A percentile compares a stretch with the other conserved stretches of the same genome.
These are phyloP conservation scores for Sesia bembeciformis DNA, from an alignment of 2,888 invertebrate species.

Conservation along the genomic window DNA sequence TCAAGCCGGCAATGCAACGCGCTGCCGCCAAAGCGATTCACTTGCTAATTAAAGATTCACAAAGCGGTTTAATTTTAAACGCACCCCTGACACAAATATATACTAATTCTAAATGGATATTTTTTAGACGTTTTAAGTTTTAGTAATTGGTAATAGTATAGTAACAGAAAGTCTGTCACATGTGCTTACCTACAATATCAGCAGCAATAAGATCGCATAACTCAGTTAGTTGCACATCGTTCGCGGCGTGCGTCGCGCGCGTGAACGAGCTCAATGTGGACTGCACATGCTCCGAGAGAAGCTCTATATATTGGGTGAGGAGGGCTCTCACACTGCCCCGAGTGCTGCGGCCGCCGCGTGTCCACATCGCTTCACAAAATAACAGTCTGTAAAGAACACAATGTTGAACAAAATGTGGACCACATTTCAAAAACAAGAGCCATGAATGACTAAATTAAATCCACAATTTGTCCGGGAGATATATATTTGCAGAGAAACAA, in stretches of 20 bases:
- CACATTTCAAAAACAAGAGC: too few relatives aligned
- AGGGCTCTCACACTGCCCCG: conserved; percentile 52
- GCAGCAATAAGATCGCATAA: conserved; percentile 50
- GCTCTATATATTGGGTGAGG: conserved; percentile 43
- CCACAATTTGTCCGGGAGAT: too few relatives aligned
- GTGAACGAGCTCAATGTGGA: conserved; percentile 40
- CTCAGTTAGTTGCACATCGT: conserved; percentile 34
- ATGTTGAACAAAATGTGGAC: too few relatives aligned
- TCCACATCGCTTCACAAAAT: conserved; percentile 66
- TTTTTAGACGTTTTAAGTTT: too few relatives aligned
- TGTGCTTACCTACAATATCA: conserved; percentile 55
- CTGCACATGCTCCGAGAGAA: conserved; percentile 53
- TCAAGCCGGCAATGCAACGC: too few relatives aligned
- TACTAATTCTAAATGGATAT: too few relatives aligned
- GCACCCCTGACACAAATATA: too few relatives aligned
- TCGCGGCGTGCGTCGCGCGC: conserved; percentile 38
- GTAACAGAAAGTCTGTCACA: not conserved
- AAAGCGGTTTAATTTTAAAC: too few relatives aligned
- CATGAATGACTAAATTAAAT: too few relatives aligned
- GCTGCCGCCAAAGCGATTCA: too few relatives aligned
- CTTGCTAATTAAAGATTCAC: too few relatives aligned
- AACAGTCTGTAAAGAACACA: conserved; percentile 30
- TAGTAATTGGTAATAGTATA: not conserved
- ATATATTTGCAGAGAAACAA: too few relatives aligned
- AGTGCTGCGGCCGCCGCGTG: conserved; percentile 47